Conservation (phyloP, 92 coral and sea anemone genomes). For the Siderastrea siderea region DNA sequence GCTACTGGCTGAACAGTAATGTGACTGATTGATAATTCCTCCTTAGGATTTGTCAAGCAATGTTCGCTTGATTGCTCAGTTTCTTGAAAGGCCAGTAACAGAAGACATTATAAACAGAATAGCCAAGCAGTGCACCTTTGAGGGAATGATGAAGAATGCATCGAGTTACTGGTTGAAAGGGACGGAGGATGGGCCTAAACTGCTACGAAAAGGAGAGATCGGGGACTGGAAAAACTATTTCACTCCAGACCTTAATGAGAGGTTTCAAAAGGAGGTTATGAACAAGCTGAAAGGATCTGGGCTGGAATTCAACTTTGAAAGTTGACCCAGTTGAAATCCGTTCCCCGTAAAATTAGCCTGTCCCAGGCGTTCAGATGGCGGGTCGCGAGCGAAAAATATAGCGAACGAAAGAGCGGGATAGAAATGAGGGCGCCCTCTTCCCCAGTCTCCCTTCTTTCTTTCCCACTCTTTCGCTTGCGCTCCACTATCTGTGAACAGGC, state of each 20-base stretch:
- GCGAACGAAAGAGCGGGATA: no score
- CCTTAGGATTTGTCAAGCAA: constrained; percentile 28
- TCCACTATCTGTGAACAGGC: no score
- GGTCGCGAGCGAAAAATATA: no score
- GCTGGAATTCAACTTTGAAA: constrained; percentile 27
- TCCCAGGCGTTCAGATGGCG: no score
- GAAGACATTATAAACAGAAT: constrained; percentile 26
- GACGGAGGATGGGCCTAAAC: constrained; percentile 6
- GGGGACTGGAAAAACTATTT: constrained; percentile 60
- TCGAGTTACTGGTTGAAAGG: constrained; percentile 10
- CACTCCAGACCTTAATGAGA: constrained; percentile 29
- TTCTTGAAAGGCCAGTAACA: constrained; percentile 41
- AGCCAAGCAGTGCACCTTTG: constrained; percentile 43
- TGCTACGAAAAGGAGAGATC: constrained; percentile 48
- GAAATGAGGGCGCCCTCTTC: no score
- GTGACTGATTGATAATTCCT: background rate
- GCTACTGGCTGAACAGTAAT: background rate
- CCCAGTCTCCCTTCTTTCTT: no score
- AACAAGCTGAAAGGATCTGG: constrained; percentile 38
- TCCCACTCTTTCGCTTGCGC: no score
- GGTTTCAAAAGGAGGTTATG: constrained; percentile 31
- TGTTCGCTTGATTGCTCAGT: constrained; percentile 34
- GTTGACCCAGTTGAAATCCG: no score
- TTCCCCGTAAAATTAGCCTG: no score
- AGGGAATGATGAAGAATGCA: constrained; percentile 30